A percentile compares a stretch with the other conserved stretches of the same genome.
These are phyloP conservation scores for Heliothis virescens DNA, from an alignment of 1,140 invertebrate species.

Conservation along the genomic window DNA sequence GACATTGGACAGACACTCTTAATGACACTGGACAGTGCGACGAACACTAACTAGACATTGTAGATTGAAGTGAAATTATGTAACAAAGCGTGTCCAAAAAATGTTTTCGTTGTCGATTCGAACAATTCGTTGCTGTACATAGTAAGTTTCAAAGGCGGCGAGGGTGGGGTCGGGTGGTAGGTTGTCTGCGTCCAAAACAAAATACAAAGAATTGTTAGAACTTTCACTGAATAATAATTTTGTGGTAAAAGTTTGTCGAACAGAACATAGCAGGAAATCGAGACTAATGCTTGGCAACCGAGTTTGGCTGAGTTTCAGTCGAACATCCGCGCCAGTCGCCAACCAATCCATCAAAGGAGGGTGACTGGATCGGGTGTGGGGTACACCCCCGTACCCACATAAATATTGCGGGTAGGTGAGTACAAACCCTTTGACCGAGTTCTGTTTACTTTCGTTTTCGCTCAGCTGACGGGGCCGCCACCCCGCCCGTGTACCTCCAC, in stretches of 20 bases:
- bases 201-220: slow-evolving; percentile 79
- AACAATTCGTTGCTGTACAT: slow-evolving; percentile 65
- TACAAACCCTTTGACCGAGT: slow-evolving; percentile 87
- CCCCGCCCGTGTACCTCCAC: slow-evolving; percentile 76
- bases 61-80: slow-evolving; percentile 7
- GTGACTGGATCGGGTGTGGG: slow-evolving; percentile 79
- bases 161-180: slow-evolving; percentile 61
- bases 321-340: slow-evolving; percentile 82
- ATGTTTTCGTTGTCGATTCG: slow-evolving; percentile 63
- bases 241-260: slow-evolving; percentile 76
- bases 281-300: slow-evolving; percentile 73
- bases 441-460: slow-evolving; percentile 87
- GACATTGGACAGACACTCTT: slow-evolving; percentile 12
- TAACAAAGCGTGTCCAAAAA: slow-evolving; percentile 21
- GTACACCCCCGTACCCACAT: slow-evolving; percentile 81
- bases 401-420: slow-evolving; percentile 86
- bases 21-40: slow-evolving; percentile 38
- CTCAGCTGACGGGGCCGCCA: slow-evolving; percentile 85
- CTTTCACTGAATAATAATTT: slow-evolving; percentile 84
- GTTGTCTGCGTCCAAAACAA: slow-evolving; percentile 71
- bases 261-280: slow-evolving; percentile 76
- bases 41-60: background rate
- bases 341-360: slow-evolving; percentile 85
- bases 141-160: slow-evolving; percentile 64
- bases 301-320: slow-evolving; percentile 78